Percentiles rank a stretch among this genome's conserved stretches.
Conservation (phyloP, 2,888 invertebrate species). For the Synergus gifuensis region DNA sequence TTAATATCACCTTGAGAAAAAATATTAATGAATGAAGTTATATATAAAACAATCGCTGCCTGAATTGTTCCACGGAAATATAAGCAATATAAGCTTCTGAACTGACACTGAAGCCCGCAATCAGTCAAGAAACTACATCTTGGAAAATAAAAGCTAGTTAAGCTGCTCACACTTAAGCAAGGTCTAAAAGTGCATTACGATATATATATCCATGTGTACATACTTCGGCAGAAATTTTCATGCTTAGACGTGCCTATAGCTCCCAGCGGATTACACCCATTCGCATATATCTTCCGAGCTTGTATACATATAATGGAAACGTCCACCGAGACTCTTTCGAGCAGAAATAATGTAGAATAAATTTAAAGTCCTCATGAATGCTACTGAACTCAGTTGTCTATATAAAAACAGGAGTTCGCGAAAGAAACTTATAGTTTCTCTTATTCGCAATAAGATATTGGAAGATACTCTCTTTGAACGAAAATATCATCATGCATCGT, state of each 20-base stretch:
- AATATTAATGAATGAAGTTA: no score
- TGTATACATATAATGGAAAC: conserved; percentile 1
- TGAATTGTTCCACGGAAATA: no score
- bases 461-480: neutral
- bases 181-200: neutral
- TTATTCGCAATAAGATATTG: neutral
- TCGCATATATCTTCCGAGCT: conserved; percentile 21
- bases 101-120: no score
- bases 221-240: neutral
- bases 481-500: neutral
- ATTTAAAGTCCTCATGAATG: conserved; percentile 3
- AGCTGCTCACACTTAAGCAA: neutral
- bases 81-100: no score
- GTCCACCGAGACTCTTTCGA: conserved; percentile 26
- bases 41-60: no score
- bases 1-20: neutral
- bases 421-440: neutral
- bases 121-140: neutral
- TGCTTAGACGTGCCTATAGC: conserved; percentile 23
- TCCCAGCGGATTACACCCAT: conserved; percentile 31
- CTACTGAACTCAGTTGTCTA: neutral
- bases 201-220: no score
- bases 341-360: conserved; percentile 12
- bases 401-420: neutral
- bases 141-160: neutral